These are phyloP conservation scores for Drusus annulatus DNA, from an alignment of 1,140 invertebrate genomes.

Conservation along the genomic window DNA sequence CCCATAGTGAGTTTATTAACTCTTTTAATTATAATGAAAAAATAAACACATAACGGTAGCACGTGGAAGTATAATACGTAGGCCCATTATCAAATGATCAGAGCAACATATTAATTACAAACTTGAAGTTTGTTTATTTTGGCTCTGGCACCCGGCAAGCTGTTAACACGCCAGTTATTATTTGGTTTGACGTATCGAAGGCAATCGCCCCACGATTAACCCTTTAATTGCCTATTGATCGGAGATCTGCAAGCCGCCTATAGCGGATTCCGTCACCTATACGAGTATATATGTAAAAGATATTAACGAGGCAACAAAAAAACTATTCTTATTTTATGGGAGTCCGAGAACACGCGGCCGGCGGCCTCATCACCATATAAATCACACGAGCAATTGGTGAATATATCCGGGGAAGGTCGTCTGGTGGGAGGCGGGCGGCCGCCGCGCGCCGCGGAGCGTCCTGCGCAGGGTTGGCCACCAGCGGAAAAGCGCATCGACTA, in stretches of 20 bases:
- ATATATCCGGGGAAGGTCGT: slow-evolving; percentile 35
- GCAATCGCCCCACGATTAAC: neutral
- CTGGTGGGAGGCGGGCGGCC: neutral
- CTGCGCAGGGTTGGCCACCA: neutral
- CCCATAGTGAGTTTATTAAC: no score
- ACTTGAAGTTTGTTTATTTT: neutral
- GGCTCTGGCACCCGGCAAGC: neutral
- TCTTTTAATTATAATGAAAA: no score
- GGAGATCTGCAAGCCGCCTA: neutral
- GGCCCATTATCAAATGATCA: no score
- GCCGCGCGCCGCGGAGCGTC: neutral
- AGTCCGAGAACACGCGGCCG: slow-evolving; percentile 25
- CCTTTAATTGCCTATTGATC: neutral
- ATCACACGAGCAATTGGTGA: slow-evolving; percentile 29
- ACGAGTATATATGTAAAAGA: slow-evolving; percentile 26
- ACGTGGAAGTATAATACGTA: no score
- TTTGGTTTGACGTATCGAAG: neutral
- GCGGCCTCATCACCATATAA: slow-evolving; percentile 35
- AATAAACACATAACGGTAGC: no score
- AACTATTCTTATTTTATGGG: slow-evolving; percentile 36
- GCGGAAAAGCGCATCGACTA: neutral
- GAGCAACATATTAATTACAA: no score
- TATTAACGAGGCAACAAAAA: slow-evolving; percentile 24
- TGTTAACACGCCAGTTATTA: neutral
- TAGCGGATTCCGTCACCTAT: slow-evolving; percentile 17